A percentile compares a stretch with the other conserved stretches of the same genome.
These are phyloP conservation scores for Cephalopterus ornatus DNA, from an alignment of 2,113 vertebrate genomes.

Conservation along the genomic window DNA sequence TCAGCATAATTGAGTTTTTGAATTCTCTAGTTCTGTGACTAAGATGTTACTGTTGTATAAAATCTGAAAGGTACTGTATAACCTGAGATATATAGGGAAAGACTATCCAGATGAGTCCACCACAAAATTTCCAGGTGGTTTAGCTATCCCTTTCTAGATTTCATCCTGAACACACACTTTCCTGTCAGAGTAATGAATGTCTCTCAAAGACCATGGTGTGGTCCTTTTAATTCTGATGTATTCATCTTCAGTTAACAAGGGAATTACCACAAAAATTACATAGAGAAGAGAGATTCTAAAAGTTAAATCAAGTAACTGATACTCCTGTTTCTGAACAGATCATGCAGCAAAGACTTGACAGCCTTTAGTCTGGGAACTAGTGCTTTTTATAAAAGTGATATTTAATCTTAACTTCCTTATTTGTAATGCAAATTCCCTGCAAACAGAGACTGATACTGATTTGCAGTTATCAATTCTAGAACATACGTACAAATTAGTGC, in stretches of 20 bases:
- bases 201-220: background rate
- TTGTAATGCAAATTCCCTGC: background rate
- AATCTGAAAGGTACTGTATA: background rate
- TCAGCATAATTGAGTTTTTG: background rate
- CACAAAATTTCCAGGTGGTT: background rate
- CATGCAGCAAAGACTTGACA: background rate
- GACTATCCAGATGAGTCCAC: background rate
- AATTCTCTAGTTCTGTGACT: background rate
- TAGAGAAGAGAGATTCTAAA: background rate
- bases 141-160: background rate
- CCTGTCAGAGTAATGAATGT: background rate
- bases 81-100: background rate
- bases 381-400: background rate
- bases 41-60: background rate
- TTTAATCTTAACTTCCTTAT: background rate
- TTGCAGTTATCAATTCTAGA: background rate
- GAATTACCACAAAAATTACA: background rate
- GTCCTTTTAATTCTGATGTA: background rate
- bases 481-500: background rate
- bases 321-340: background rate
- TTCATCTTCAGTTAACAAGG: background rate
- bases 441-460: fast-evolving
- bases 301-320: background rate
- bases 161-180: background rate
- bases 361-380: background rate